Evolutionary conservation across 2,113 vertebrate species (phyloP).

Genomic region (Myrmophylax atrothorax): DNA sequence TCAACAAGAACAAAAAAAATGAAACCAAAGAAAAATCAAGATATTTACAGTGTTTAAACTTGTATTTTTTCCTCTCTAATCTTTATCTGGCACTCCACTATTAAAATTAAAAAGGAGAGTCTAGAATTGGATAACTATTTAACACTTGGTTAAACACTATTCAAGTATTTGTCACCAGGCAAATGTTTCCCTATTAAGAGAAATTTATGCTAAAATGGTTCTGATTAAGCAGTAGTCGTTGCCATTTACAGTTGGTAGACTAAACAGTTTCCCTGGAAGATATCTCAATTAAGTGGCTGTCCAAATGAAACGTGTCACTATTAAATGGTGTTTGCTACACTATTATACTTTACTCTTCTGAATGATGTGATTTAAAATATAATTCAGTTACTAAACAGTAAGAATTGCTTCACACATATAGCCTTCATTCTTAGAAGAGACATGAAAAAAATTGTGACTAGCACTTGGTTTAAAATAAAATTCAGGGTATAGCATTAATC

Average conservation of each 20-base stretch:
- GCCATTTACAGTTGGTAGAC: slow-evolving; percentile 61
- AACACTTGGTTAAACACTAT: slow-evolving; percentile 67
- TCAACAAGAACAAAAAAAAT: background rate
- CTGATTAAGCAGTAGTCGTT: slow-evolving; percentile 63
- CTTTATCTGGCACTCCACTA: slow-evolving; percentile 32
- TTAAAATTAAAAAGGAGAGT: slow-evolving; percentile 52
- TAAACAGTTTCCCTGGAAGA: slow-evolving; percentile 57
- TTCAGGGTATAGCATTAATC: slow-evolving; percentile 39
- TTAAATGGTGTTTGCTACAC: slow-evolving; percentile 35
- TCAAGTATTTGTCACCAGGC: slow-evolving; percentile 65
- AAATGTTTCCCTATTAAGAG: slow-evolving; percentile 51
- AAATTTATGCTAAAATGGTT: slow-evolving; percentile 64
- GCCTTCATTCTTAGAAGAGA: slow-evolving; percentile 12
- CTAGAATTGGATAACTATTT: slow-evolving; percentile 58
- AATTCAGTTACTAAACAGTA: slow-evolving; percentile 16
- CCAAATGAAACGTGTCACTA: slow-evolving; percentile 47
- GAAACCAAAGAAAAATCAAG: background rate
- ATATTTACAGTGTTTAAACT: background rate
- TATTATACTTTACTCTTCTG: slow-evolving; percentile 22
- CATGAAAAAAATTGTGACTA: background rate
- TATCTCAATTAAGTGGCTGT: slow-evolving; percentile 62
- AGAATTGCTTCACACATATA: background rate
- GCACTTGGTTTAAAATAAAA: slow-evolving; percentile 16
- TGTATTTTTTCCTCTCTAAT: background rate
- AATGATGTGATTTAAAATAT: slow-evolving; percentile 23